Conservation (phyloP, 2,888 invertebrate genomes). For the Leuctra nigra region DNA sequence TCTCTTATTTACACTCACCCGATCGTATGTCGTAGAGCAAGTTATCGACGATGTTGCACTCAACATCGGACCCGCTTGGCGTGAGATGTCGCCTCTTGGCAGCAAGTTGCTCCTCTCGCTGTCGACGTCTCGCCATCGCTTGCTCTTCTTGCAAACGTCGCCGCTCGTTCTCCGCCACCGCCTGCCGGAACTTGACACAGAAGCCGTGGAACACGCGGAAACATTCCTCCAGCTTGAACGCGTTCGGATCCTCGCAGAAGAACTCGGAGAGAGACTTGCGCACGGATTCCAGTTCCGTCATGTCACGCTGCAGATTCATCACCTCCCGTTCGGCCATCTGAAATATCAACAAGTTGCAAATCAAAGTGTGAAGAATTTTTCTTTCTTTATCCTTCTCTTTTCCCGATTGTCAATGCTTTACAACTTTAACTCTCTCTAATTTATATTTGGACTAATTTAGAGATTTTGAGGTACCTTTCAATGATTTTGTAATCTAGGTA, state of each 20-base stretch:
- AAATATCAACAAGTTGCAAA: constrained; percentile 16
- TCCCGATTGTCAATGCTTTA: no score
- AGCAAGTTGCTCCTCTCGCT: constrained; percentile 65
- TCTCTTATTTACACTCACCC: constrained; percentile 36
- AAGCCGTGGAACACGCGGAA: constrained; percentile 85
- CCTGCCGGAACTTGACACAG: constrained; percentile 78
- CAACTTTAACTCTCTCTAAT: no score
- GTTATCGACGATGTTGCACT: constrained; percentile 70
- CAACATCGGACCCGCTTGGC: constrained; percentile 60
- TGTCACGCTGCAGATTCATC: constrained; percentile 64
- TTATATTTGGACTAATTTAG: background rate
- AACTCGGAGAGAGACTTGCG: constrained; percentile 79
- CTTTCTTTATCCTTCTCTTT: no score
- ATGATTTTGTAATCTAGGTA: no score
- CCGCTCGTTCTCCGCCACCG: constrained; percentile 77
- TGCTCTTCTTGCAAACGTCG: constrained; percentile 79
- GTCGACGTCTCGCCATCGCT: constrained; percentile 66
- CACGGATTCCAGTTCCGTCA: constrained; percentile 75
- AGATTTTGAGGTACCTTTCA: no score
- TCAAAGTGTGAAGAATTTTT: no score
- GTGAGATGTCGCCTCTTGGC: constrained; percentile 56
- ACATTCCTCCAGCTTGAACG: constrained; percentile 92
- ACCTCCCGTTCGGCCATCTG: constrained; percentile 76
- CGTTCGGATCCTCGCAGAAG: constrained; percentile 86
- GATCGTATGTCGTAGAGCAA: constrained; percentile 65